Percentiles rank a stretch among this genome's conserved stretches.
Conservation (phyloP, 2,797 vertebrate species). For the Mycteria americana region DNA sequence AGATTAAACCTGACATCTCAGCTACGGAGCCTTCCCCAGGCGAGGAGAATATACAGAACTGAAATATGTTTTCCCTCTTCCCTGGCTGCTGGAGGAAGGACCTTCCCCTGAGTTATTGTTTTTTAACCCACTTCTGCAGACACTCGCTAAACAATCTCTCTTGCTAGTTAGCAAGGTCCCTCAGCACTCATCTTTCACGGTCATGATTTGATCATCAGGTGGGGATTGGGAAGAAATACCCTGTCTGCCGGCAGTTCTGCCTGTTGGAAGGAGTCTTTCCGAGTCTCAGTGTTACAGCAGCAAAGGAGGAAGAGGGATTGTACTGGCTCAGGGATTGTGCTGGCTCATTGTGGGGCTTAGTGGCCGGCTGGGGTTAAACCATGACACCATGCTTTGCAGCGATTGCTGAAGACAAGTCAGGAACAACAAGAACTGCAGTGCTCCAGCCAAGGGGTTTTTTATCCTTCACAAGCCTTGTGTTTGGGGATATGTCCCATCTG, state of each 20-base stretch:
- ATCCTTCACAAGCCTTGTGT: background rate
- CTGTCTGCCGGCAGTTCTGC: background rate
- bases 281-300: background rate
- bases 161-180: background rate
- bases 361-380: too few relatives aligned
- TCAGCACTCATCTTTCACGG: fast-evolving
- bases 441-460: background rate
- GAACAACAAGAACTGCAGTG: background rate
- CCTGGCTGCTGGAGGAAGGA: background rate
- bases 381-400: background rate
- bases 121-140: background rate
- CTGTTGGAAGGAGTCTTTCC: background rate
- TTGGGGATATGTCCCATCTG: background rate
- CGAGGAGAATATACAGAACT: background rate
- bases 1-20: slow-evolving; percentile 33
- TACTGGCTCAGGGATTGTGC: background rate
- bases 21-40: background rate
- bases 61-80: background rate
- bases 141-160: background rate
- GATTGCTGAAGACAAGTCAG: background rate
- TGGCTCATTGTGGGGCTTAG: too few relatives aligned
- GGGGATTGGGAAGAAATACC: background rate
- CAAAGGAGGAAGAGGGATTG: background rate
- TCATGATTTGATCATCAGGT: background rate
- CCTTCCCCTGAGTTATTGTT: background rate